These are phyloP conservation scores for Tauraco erythrolophus DNA, from an alignment of 2,113 vertebrate species.

Conservation along the genomic window DNA sequence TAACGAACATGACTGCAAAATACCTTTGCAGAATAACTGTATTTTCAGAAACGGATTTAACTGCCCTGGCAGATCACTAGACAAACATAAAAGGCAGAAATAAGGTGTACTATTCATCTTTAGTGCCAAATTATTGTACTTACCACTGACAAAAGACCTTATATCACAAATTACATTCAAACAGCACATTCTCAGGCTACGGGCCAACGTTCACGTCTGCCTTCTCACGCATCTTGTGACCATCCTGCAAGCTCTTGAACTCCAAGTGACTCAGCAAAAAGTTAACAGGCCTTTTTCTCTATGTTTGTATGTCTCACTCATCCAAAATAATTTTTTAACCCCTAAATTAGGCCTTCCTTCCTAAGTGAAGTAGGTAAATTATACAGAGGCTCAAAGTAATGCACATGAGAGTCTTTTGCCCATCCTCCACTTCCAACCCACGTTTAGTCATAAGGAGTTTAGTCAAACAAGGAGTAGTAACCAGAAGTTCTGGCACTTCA, in stretches of 20 bases:
- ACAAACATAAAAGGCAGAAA: not conserved
- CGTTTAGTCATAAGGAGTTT: not conserved
- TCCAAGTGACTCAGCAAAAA: not conserved
- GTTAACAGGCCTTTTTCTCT: not conserved
- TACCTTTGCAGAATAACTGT: not conserved
- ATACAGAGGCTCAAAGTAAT: not conserved
- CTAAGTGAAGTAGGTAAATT: not conserved
- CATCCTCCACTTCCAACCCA: not conserved
- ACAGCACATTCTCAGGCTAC: not conserved
- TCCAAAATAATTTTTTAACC: not conserved
- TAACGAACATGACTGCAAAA: not conserved
- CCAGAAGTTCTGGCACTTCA: not conserved
- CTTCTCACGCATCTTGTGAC: not conserved
- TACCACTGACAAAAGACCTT: not conserved
- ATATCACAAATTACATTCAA: not conserved
- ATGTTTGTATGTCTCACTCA: not conserved
- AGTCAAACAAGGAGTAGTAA: not conserved
- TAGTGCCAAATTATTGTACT: not conserved
- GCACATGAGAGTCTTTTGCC: not conserved
- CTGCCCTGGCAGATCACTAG: not conserved
- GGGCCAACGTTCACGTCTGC: not conserved
- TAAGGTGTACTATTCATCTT: not conserved
- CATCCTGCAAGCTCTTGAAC: not conserved
- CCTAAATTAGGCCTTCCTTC: not conserved
- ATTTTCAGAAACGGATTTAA: not conserved